Conservation (phyloP, 2,888 invertebrate species). For the Napeogenes sylphis region DNA sequence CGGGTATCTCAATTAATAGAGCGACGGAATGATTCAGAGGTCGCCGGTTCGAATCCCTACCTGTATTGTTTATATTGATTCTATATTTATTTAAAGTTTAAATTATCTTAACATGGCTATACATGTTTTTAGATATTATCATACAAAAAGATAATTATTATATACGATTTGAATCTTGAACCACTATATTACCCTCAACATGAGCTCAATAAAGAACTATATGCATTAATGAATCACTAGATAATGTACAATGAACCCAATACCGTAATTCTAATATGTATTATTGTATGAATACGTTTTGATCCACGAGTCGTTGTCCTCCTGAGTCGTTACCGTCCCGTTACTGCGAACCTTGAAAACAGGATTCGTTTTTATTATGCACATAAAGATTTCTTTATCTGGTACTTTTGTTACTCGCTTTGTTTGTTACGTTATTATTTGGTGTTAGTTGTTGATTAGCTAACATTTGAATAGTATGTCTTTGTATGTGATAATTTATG, state of each 20-base stretch:
- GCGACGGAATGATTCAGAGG: too few relatives aligned
- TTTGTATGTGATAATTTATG: background rate
- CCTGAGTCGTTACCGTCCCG: conserved; percentile 60
- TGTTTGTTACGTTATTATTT: conserved; percentile 15
- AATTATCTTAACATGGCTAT: too few relatives aligned
- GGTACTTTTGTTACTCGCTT: conserved; percentile 30
- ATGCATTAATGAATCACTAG: conserved; percentile 54
- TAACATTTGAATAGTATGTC: conserved; percentile 11
- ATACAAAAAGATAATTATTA: too few relatives aligned
- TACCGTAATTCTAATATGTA: conserved; percentile 23
- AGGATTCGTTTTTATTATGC: conserved; percentile 52
- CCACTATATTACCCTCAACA: too few relatives aligned
- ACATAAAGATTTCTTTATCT: conserved; percentile 31
- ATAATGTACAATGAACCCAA: conserved; percentile 38
- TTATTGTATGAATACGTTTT: conserved; percentile 57
- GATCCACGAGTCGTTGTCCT: conserved; percentile 70
- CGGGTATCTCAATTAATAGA: too few relatives aligned
- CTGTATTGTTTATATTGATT: too few relatives aligned
- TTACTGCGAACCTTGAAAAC: conserved; percentile 69
- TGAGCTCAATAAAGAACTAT: too few relatives aligned
- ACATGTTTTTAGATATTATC: too few relatives aligned
- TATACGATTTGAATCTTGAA: too few relatives aligned
- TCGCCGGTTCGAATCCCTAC: too few relatives aligned
- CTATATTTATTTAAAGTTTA: too few relatives aligned
- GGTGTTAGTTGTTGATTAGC: too few relatives aligned